Base-by-base conservation (phyloP, 53 echinoderm and acorn worm genomes). In the Echinarachnius parma region DNA sequence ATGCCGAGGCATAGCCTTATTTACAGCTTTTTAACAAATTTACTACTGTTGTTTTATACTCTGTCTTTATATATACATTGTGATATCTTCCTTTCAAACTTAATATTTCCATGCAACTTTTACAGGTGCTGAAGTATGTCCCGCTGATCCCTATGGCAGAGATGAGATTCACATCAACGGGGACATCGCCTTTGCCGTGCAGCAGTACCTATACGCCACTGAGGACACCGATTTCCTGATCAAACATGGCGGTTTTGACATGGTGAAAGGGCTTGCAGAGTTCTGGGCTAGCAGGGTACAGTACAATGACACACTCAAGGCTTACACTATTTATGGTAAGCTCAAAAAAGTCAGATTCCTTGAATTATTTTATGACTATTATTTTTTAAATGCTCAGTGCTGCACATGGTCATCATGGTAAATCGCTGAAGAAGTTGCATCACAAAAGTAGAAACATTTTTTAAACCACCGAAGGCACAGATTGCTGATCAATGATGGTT, bases 151-250 rank as follows among this genome's bases (percentile, higher is more conserved):
- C 14, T 67, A 74, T 75, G 69, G 74, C 23, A 21, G 61, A 8
- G 52, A 90, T 77, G 96, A 95, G 37, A 84, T 87, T 4, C 96
- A 95, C 68, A 68, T 95, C 39, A 89, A 90, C 30, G 96, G 90
- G 3, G 90, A 95, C 48, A 87, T 95, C 53, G 80, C 90, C 20
- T 85, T 87, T 60, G 96, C 96, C 11, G 57, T 76, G 19, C 85
- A 90, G 72, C 96, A 95, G 80, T 90, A 95, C 59, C 33, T 91
- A 4, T 61, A 75, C 14, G 48, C 84, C 11, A 90, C 90, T 9
- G 68, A 71, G 11, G 96, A 95, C 31, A 50, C 31, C 1, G 70
- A 81, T 48, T 95, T 90, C 57, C 57, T 95, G 32, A 56, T 22
- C 23, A 75, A 76, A 7, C 50, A 77, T 26, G 69, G 79, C 9